These are phyloP conservation scores for Epinephelus fuscoguttatus DNA, from an alignment of 2,113 vertebrate genomes.

Conservation along the genomic window DNA sequence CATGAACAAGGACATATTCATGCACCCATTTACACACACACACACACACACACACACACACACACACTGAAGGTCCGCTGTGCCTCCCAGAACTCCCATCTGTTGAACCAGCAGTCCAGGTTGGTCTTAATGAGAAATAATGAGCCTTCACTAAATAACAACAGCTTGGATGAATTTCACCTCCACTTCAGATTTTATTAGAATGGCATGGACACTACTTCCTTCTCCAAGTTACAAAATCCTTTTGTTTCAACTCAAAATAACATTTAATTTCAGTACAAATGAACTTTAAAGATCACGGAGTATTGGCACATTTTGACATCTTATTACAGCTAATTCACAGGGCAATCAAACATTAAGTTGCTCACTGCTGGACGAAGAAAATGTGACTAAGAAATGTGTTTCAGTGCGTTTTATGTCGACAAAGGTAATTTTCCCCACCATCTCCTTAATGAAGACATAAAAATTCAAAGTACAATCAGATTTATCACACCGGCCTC, in stretches of 20 bases:
- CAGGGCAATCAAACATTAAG: not conserved
- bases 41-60: not conserved
- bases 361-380: not conserved
- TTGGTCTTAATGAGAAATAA: constrained; percentile 80
- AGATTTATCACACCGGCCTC: not conserved
- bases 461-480: not conserved
- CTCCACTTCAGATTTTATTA: constrained; percentile 67
- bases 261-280: not conserved
- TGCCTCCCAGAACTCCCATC: constrained; percentile 71
- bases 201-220: constrained; percentile 23
- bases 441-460: not conserved
- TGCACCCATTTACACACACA: constrained; percentile 17
- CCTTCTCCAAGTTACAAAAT: constrained; percentile 42
- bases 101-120: constrained; percentile 76
- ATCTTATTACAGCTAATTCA: constrained; percentile 9
- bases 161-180: constrained; percentile 70
- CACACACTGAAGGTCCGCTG: constrained; percentile 39
- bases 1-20: constrained; percentile 45
- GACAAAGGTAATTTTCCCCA: not conserved
- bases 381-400: constrained; percentile 23
- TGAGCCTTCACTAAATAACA: constrained; percentile 78
- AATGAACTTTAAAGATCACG: not conserved
- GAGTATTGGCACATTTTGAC: constrained; percentile 22
- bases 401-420: constrained; percentile 7
- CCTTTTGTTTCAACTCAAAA: constrained; percentile 20